Percentiles rank a stretch among this genome's conserved stretches.
Conservation (phyloP, 2,797 vertebrate genomes). For the Manis javanica region DNA sequence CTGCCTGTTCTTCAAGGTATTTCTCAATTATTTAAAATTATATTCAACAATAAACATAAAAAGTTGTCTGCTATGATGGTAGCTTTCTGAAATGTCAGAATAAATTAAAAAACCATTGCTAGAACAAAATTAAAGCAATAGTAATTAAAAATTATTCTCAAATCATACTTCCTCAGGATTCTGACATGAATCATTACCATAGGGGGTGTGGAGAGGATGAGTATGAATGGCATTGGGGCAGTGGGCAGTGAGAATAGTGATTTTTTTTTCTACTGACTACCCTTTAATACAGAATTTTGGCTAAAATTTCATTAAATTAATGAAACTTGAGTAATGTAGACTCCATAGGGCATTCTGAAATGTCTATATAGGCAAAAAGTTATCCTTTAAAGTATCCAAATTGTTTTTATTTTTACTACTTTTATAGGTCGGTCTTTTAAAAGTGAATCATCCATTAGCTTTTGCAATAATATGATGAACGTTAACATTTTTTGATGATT, state of each 20-base stretch:
- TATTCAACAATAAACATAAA: constrained; percentile 5
- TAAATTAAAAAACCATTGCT: background rate
- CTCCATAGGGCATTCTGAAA: constrained; percentile 30
- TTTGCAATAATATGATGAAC: background rate
- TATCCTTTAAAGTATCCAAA: constrained; percentile 23
- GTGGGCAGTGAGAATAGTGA: background rate
- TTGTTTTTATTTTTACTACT: constrained; percentile 52
- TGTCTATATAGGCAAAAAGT: constrained; percentile 27
- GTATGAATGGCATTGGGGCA: background rate
- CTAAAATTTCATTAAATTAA: constrained; percentile 19
- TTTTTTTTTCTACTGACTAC: background rate
- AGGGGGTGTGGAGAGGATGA: background rate
- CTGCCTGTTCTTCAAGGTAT: constrained; percentile 24
- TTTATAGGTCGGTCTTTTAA: constrained; percentile 29
- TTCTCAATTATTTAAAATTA: constrained; percentile 44
- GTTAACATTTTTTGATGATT: constrained; percentile 47
- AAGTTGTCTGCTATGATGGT: background rate
- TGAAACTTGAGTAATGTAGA: constrained; percentile 23
- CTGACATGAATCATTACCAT: background rate
- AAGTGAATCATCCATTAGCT: background rate
- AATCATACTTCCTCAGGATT: constrained; percentile 27
- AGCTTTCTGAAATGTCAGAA: constrained; percentile 59
- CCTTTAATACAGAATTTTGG: background rate
- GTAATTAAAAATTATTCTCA: constrained; percentile 8
- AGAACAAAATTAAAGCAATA: constrained; percentile 46